Evolutionary conservation across 2,113 vertebrate genomes (phyloP).

Genomic region (Rhinoderma darwinii): DNA sequence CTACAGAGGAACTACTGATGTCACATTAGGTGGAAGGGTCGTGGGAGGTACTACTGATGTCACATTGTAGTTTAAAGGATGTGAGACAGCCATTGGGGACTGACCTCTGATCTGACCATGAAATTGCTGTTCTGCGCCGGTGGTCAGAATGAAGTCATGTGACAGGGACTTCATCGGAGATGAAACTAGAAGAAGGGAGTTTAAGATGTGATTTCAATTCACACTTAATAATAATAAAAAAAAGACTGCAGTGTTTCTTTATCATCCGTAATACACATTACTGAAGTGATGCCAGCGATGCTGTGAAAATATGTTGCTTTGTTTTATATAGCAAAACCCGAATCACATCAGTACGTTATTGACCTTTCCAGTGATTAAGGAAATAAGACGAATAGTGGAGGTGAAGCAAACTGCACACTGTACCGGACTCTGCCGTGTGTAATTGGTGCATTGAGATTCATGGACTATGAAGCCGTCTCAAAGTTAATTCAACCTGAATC

Average conservation of each 20-base stretch:
- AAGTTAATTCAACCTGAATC: constrained; percentile 27
- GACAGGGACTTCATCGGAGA: no score
- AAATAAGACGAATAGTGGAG: not conserved
- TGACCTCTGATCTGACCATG: no score
- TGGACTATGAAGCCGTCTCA: not conserved
- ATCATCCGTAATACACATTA: not conserved
- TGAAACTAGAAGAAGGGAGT: no score
- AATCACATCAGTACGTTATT: not conserved
- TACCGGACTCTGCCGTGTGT: not conserved
- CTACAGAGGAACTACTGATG: no score
- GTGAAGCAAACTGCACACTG: not conserved
- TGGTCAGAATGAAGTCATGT: no score
- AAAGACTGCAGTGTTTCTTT: not conserved
- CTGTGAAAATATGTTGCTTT: not conserved
- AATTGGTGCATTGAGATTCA: constrained; percentile 2
- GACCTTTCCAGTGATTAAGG: not conserved
- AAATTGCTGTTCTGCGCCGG: no score
- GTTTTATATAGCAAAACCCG: not conserved
- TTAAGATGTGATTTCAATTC: no score
- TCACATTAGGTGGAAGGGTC: no score
- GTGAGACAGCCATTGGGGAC: no score
- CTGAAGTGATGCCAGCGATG: not conserved
- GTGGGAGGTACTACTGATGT: no score
- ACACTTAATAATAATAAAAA: no score
- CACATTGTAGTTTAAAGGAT: no score